These are phyloP conservation scores for Pandemis corylana DNA, from an alignment of 2,888 invertebrate genomes.

Conservation along the genomic window DNA sequence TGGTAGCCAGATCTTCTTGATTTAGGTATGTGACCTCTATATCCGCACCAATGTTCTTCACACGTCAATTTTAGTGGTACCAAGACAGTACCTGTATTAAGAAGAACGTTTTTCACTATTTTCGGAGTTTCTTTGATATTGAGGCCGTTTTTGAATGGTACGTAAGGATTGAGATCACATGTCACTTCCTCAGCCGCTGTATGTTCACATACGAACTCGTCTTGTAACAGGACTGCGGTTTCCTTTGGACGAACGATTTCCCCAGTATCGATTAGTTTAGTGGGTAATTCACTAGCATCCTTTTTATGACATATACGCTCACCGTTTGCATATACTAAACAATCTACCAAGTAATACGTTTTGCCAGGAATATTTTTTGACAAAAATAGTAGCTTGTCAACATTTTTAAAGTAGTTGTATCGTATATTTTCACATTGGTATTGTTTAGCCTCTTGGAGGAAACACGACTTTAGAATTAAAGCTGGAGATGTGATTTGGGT, in stretches of 20 bases:
- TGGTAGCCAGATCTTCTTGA: slow-evolving; percentile 51
- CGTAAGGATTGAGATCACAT: slow-evolving; percentile 68
- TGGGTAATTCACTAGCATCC: slow-evolving; percentile 56
- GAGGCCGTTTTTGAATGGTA: slow-evolving; percentile 62
- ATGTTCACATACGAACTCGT: slow-evolving; percentile 76
- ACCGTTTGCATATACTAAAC: slow-evolving; percentile 69
- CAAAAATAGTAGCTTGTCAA: slow-evolving; percentile 72
- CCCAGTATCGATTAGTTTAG: slow-evolving; percentile 66
- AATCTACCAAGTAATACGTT: slow-evolving; percentile 71
- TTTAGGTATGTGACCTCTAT: slow-evolving; percentile 56
- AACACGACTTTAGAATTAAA: slow-evolving; percentile 62
- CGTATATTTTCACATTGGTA: slow-evolving; percentile 66
- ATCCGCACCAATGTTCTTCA: slow-evolving; percentile 68
- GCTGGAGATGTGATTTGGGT: slow-evolving; percentile 61
- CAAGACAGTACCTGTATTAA: slow-evolving; percentile 61
- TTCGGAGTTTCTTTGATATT: slow-evolving; percentile 57
- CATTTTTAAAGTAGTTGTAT: slow-evolving; percentile 68
- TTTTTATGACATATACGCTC: slow-evolving; percentile 72
- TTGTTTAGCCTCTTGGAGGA: slow-evolving; percentile 47
- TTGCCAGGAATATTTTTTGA: slow-evolving; percentile 62
- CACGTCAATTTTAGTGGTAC: slow-evolving; percentile 62
- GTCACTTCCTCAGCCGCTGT: slow-evolving; percentile 53
- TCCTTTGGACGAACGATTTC: slow-evolving; percentile 67
- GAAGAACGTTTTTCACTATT: slow-evolving; percentile 58
- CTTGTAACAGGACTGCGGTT: slow-evolving; percentile 65